Percentiles rank a stretch among this genome's conserved stretches.
These are phyloP conservation scores for Lacerta bilineata DNA, from an alignment of 2,797 vertebrate genomes.

Conservation along the genomic window DNA sequence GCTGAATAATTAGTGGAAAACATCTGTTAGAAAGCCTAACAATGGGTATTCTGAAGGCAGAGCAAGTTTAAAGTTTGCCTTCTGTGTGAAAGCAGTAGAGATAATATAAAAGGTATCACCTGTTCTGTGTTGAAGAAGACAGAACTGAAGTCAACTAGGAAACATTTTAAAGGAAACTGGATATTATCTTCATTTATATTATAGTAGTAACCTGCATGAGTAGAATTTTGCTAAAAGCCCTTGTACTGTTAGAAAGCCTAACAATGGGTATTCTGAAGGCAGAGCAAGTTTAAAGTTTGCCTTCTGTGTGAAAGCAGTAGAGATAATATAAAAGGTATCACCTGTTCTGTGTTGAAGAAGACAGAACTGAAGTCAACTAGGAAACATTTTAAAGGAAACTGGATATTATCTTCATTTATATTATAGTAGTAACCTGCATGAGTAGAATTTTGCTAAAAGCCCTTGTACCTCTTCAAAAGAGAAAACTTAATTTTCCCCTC, in stretches of 20 bases:
- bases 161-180: no score
- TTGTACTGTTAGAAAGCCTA: neutral
- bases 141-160: neutral
- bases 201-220: no score
- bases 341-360: neutral
- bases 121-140: neutral
- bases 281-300: neutral
- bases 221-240: no score
- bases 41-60: constrained; percentile 25
- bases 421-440: neutral
- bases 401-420: neutral
- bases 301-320: constrained; percentile 34
- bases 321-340: constrained; percentile 24
- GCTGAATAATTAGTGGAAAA: neutral
- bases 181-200: no score
- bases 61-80: neutral
- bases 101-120: constrained; percentile 26
- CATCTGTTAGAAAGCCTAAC: neutral
- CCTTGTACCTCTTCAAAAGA: neutral
- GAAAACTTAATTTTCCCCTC: neutral
- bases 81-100: constrained; percentile 34
- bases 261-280: constrained; percentile 25
- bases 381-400: neutral
- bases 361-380: neutral
- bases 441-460: neutral